Conservation (phyloP, 2,888 invertebrate genomes). For the Rhagonycha lutea region DNA sequence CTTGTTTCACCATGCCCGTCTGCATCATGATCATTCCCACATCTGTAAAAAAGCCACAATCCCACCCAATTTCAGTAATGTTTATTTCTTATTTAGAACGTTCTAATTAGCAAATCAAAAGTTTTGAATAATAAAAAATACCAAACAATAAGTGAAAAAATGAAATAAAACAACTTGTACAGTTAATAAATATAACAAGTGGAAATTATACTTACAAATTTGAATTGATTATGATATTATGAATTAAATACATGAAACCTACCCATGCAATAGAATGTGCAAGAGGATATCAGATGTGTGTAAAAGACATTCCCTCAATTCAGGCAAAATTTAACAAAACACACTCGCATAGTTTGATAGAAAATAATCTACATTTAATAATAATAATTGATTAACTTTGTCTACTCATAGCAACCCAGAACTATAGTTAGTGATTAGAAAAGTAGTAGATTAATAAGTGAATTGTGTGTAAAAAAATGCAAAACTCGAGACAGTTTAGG, state of each 20-base stretch:
- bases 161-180: neutral
- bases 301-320: constrained; percentile 51
- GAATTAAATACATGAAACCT: constrained; percentile 35
- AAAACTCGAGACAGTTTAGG: constrained; percentile 39
- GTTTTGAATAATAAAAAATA: constrained; percentile 2
- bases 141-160: neutral
- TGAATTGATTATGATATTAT: constrained; percentile 23
- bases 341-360: constrained; percentile 24
- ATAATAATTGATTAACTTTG: constrained; percentile 16
- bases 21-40: constrained; percentile 97
- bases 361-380: constrained; percentile 18
- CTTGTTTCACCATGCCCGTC: constrained; percentile 94
- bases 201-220: constrained; percentile 30
- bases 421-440: constrained; percentile 31
- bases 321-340: constrained; percentile 38
- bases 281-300: constrained; percentile 53
- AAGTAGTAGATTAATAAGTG: constrained; percentile 23
- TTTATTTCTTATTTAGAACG: constrained; percentile 26
- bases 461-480: constrained; percentile 38
- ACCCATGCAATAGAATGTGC: constrained; percentile 55
- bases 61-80: constrained; percentile 39
- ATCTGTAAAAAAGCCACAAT: constrained; percentile 80
- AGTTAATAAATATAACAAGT: constrained; percentile 1
- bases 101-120: constrained; percentile 34
- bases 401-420: constrained; percentile 30